phyloP scores from a whole-genome alignment of 2,888 invertebrate genomes.

The Megalurothrips usitatus region DNA sequence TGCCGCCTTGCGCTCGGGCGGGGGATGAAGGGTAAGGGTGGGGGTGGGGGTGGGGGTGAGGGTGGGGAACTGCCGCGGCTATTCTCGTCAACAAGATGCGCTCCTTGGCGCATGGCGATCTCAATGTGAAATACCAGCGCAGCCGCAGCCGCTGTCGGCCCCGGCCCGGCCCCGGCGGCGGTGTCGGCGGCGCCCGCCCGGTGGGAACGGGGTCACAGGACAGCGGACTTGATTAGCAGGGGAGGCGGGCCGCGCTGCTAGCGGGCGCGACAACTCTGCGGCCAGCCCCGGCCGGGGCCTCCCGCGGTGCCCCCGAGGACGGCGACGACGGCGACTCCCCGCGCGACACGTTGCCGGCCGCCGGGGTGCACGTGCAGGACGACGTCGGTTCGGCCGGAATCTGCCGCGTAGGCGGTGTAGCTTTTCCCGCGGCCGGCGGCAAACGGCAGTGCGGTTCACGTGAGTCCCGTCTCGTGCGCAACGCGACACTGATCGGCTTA shows the following conservation, averaged over 20 bases:
- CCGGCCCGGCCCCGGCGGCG: background rate
- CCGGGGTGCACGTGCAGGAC: too few relatives aligned
- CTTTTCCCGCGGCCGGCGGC: background rate
- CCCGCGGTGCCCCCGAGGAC: too few relatives aligned
- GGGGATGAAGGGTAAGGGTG: too few relatives aligned
- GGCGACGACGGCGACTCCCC: too few relatives aligned
- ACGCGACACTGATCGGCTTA: background rate
- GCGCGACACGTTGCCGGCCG: too few relatives aligned
- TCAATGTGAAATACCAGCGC: background rate
- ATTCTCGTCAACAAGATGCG: background rate
- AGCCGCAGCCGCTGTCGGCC: background rate
- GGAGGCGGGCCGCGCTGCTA: too few relatives aligned
- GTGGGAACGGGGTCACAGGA: background rate
- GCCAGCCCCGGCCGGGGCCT: too few relatives aligned
- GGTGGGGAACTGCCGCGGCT: too few relatives aligned
- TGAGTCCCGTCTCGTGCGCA: background rate
- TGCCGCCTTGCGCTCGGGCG: too few relatives aligned
- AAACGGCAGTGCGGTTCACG: background rate
- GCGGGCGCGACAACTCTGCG: too few relatives aligned
- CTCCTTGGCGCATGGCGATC: background rate
- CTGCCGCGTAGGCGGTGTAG: background rate
- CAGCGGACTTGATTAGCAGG: background rate
- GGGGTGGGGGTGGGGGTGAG: too few relatives aligned
- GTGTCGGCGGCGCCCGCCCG: background rate
- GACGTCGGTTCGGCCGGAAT: background rate